Conservation (phyloP, 2,113 vertebrate species). For the Rhinolophus sinicus region DNA sequence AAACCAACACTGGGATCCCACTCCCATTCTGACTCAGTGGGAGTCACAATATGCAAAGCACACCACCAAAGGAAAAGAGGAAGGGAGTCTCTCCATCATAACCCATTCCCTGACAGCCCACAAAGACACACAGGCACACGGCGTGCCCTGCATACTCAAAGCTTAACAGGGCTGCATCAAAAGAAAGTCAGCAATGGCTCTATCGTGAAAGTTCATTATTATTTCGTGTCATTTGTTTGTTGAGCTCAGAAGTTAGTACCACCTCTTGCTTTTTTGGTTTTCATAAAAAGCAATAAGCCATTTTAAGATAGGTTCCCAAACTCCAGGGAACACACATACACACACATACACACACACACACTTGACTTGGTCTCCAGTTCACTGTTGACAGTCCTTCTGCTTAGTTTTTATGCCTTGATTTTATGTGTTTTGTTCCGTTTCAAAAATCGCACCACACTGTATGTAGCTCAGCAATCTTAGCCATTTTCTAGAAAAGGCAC, state of each 20-base stretch:
- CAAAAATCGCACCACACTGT: background rate
- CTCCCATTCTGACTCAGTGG: background rate
- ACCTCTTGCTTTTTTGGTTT: background rate
- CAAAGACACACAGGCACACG: background rate
- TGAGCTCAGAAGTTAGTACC: background rate
- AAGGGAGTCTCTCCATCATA: accelerated
- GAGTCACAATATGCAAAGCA: background rate
- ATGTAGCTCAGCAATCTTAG: background rate
- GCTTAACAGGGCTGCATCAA: background rate
- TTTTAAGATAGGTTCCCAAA: background rate
- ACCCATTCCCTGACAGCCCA: background rate
- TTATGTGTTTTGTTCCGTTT: background rate
- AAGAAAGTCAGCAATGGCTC: background rate
- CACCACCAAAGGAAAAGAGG: background rate
- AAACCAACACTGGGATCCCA: background rate
- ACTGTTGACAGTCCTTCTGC: background rate
- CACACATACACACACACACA: background rate
- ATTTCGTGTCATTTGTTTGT: background rate
- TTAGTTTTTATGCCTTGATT: background rate
- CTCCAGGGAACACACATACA: background rate
- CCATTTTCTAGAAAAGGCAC: background rate
- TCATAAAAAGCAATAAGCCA: background rate
- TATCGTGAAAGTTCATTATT: background rate
- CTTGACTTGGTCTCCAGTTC: background rate
- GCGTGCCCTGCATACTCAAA: background rate